These are phyloP conservation scores for Etheostoma nigrum DNA, from an alignment of 2,797 vertebrate species.

Conservation along the genomic window DNA sequence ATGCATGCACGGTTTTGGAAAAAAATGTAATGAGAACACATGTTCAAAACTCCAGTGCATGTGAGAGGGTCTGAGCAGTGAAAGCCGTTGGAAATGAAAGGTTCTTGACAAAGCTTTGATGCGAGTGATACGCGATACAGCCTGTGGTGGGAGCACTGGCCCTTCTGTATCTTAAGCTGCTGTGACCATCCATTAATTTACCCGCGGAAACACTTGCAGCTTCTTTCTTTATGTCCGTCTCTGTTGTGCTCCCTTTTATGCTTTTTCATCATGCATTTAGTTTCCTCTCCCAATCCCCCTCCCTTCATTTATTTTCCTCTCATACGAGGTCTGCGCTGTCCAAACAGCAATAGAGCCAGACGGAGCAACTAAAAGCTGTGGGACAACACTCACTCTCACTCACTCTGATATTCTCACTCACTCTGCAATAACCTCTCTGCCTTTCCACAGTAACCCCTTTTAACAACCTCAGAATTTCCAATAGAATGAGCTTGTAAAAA, in stretches of 20 bases:
- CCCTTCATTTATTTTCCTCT: constrained; percentile 36
- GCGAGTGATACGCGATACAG: constrained; percentile 27
- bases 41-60: constrained; percentile 7
- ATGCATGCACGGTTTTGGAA: constrained; percentile 10
- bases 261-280: constrained; percentile 9
- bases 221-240: not conserved
- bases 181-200: constrained; percentile 39
- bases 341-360: constrained; percentile 48
- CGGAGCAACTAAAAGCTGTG: constrained; percentile 41
- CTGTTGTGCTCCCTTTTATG: constrained; percentile 12
- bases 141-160: constrained; percentile 57
- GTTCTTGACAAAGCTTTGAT: constrained; percentile 39
- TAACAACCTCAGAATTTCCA: constrained; percentile 63
- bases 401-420: constrained; percentile 28
- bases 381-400: constrained; percentile 46
- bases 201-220: constrained; percentile 18
- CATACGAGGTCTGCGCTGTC: constrained; percentile 43
- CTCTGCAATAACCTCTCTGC: constrained; percentile 27
- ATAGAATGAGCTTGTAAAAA: constrained; percentile 47
- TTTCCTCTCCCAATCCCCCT: not conserved
- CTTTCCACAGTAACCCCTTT: constrained; percentile 58
- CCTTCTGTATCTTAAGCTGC: constrained; percentile 38
- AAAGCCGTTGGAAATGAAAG: constrained; percentile 38
- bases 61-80: constrained; percentile 7
- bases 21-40: constrained; percentile 29